Evolutionary conservation across 2,797 vertebrate species (phyloP).

Genomic region (Chlorospingus flavigularis): DNA sequence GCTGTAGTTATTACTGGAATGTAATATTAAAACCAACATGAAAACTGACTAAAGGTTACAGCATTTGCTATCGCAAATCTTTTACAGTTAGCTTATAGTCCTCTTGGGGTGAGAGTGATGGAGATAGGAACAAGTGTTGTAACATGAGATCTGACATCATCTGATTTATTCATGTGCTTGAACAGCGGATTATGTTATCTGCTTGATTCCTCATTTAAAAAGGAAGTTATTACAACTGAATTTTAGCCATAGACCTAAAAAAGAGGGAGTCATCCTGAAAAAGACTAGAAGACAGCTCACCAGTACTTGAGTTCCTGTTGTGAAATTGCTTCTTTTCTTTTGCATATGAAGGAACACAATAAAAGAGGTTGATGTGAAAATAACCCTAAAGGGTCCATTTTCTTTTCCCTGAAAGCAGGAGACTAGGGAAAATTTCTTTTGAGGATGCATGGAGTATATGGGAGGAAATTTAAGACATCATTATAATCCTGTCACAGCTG

Average conservation of each 20-base stretch:
- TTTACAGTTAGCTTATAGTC: background rate
- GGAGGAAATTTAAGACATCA: background rate
- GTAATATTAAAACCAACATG: slow-evolving; percentile 13
- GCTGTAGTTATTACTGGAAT: background rate
- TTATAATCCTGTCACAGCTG: background rate
- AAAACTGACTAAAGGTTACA: background rate
- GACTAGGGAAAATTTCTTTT: background rate
- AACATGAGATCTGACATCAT: slow-evolving; percentile 1
- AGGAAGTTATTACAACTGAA: background rate
- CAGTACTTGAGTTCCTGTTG: background rate
- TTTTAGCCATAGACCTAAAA: background rate
- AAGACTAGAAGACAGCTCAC: background rate
- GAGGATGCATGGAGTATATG: background rate
- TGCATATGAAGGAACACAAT: background rate
- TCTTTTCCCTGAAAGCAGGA: background rate
- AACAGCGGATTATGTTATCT: background rate
- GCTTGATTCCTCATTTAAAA: background rate
- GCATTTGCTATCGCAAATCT: background rate
- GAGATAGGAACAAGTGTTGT: background rate
- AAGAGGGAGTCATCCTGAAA: background rate
- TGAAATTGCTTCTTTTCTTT: background rate
- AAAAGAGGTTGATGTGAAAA: background rate
- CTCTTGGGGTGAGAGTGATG: background rate
- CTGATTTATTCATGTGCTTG: slow-evolving; percentile 43
- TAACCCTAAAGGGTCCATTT: background rate